Evolutionary conservation across 2,888 invertebrate species (phyloP), one percentile per base, ranked within the genome.

Genomic region (Ceriagrion tenellum): DNA sequence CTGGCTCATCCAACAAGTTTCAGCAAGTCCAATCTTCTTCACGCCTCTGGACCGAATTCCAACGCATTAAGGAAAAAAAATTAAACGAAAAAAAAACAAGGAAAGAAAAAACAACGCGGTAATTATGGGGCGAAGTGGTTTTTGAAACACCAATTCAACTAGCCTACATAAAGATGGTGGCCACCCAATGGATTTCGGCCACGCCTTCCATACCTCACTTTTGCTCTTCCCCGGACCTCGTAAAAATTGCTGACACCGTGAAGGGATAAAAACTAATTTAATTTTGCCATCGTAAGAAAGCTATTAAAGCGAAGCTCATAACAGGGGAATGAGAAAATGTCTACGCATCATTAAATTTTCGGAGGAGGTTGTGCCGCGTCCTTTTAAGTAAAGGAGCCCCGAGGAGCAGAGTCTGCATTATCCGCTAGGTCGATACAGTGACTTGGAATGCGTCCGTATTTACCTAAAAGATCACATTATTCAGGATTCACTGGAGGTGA

Each of bases 201-300:
- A 23, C 93, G 40, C 81, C 93, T 93, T 47, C 63, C 93, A 69
- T 93, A 93, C 40, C 63, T 81, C 35, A 35, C 81, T 35, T n/a
- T 35, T 35, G 35, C 81, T 81, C 35, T 47, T 91, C 35, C 63
- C 47, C 55, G 23, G 55, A 55, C 93, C 47, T 93, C 93, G 93
- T 93, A 93, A 93, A 91, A 81, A 91, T 59, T 91, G 91, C 59
- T 56, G 91, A 91, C 56, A 63, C 59, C 56, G 59, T 26, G 69
- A 69, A 59, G 59, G 93, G 93, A 69, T n/a, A n/a, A 93, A 93
- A 93, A 74, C 93, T 93, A 93, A 93, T 93, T 93, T 93, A 93
- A 93, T 93, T 93, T 93, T 74, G 93, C 93, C 93, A 56, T 93
- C 93, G 93, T 93, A 93, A 93, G 93, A 93, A 93, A 93, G 93